Base-by-base conservation (phyloP, 2,797 vertebrate genomes). In the Mallotus villosus region DNA sequence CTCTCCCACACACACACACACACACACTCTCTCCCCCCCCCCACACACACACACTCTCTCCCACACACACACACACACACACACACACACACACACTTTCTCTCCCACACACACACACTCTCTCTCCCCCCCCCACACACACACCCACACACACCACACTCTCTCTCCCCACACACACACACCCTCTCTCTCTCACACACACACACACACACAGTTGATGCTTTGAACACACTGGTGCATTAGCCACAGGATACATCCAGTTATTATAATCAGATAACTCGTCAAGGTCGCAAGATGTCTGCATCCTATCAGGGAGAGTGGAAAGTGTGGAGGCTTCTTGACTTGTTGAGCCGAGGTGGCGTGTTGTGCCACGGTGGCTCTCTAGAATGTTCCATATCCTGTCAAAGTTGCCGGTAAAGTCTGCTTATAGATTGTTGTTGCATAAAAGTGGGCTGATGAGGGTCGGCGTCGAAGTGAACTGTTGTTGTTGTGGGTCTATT, bases 231-330 rank as follows among this genome's bases (percentile, higher is more conserved):
- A 37, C 27, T 25, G 46, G 29, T 27, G 17, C 17, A 63, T 81
- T 65, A 62, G 74, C 75, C 2, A 51, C 59, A 66, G 65, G 68
- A 51, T 84, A 63, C 71, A 73, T 71, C 78, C 77, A 24, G 74
- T 73, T 17, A 62, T 75, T 81, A 69, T 72, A 80, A 83, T 87
- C 72, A 74, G 61, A 72, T 59, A 72, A 69, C 78, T 84, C 80
- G 77, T 82, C 86, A 87, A 86, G 85, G 85, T 89, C 81, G 63
- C 76, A 49, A 75, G 60, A 77, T 76, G 74, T 82, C 70, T 81
- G 68, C 76, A 71, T 76, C 46, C 4, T 67, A 32, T 78, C 70
- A 60, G 68, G 65, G 67, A 25, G 22, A 74, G 73, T 82, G 81
- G 69, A 81, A 85, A 82, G 66, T 69, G 37, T 61, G 63, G 70